A percentile compares a stretch with the other conserved stretches of the same genome.
Conservation (phyloP, 1,140 invertebrate species). For the Drosophila teissieri region DNA sequence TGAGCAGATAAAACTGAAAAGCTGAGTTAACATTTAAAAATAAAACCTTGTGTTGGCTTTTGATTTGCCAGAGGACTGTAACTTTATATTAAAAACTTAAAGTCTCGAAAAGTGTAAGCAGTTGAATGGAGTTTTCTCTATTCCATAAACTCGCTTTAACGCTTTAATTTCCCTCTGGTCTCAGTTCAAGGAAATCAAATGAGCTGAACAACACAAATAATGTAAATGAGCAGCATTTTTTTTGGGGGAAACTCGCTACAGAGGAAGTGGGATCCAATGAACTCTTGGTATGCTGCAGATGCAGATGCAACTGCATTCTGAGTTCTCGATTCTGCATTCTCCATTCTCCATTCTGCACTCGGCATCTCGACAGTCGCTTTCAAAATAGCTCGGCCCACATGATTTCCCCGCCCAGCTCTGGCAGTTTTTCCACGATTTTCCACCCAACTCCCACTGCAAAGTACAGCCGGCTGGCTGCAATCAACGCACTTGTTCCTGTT, state of each 20-base stretch:
- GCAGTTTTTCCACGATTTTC: conserved; percentile 16
- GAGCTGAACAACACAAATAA: conserved; percentile 26
- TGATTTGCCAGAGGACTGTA: not conserved
- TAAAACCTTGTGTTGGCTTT: conserved; percentile 8
- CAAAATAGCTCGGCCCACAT: conserved; percentile 59
- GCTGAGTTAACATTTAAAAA: conserved; percentile 29
- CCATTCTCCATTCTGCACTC: conserved; percentile 18
- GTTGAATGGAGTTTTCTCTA: too few species aligned
- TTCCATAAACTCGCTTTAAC: too few species aligned
- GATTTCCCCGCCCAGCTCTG: not conserved
- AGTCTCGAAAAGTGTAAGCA: not conserved
- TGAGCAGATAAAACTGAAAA: conserved; percentile 6
- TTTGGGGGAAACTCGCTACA: not conserved
- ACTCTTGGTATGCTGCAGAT: conserved; percentile 62
- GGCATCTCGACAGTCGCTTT: conserved; percentile 43
- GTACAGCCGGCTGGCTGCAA: conserved; percentile 65
- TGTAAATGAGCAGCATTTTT: conserved; percentile 14
- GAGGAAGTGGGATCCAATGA: conserved; percentile 63
- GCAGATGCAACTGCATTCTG: conserved; percentile 48
- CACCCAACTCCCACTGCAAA: conserved; percentile 32
- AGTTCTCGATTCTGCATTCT: conserved; percentile 7
- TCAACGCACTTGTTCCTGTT: conserved; percentile 80
- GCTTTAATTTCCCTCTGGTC: conserved; percentile 26
- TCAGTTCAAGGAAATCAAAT: conserved; percentile 20
- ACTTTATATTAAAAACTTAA: not conserved